Evolutionary conservation across 2,797 vertebrate genomes (phyloP).

Genomic region (Hydrocynus forskahlii): DNA sequence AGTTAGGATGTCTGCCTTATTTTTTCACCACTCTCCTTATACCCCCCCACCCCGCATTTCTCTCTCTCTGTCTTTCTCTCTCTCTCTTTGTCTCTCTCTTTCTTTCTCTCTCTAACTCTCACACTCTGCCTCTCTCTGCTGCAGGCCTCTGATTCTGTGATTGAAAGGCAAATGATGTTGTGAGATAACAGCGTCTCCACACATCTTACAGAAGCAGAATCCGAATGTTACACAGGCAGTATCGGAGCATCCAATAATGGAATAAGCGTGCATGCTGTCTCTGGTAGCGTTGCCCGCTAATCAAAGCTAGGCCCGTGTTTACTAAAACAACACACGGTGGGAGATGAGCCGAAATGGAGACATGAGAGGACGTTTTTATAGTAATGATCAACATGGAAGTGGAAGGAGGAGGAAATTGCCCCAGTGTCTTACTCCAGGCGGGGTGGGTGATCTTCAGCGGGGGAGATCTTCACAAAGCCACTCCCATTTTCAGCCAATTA

Average conservation of each 20-base stretch:
- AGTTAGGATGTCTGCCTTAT: neutral
- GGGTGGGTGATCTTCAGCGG: too few species aligned
- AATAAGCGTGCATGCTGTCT: slow-evolving; percentile 21
- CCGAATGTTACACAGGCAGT: slow-evolving; percentile 20
- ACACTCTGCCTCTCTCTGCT: slow-evolving; percentile 4
- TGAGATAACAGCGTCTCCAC: slow-evolving; percentile 21
- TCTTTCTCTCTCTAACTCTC: slow-evolving; percentile 23
- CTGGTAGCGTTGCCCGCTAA: slow-evolving; percentile 43
- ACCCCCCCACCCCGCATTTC: too few species aligned
- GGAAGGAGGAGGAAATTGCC: neutral
- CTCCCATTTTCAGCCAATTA: slow-evolving; percentile 15
- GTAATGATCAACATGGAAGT: slow-evolving; percentile 19
- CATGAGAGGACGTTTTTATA: slow-evolving; percentile 15
- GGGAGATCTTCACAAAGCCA: neutral
- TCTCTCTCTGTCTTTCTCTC: slow-evolving; percentile 17
- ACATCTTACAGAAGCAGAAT: slow-evolving; percentile 31
- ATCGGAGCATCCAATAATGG: slow-evolving; percentile 30
- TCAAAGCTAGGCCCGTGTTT: slow-evolving; percentile 49
- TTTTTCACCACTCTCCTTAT: neutral
- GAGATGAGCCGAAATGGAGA: slow-evolving; percentile 1
- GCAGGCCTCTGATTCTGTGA: slow-evolving; percentile 41
- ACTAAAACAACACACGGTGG: slow-evolving; percentile 39
- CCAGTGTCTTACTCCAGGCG: neutral
- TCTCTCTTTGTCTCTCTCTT: slow-evolving; percentile 14
- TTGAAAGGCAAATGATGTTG: slow-evolving; percentile 44